Base-by-base conservation (phyloP, 30 jellyfish, hydroid and myxozoan genomes). In the Mastigias papua region DNA sequence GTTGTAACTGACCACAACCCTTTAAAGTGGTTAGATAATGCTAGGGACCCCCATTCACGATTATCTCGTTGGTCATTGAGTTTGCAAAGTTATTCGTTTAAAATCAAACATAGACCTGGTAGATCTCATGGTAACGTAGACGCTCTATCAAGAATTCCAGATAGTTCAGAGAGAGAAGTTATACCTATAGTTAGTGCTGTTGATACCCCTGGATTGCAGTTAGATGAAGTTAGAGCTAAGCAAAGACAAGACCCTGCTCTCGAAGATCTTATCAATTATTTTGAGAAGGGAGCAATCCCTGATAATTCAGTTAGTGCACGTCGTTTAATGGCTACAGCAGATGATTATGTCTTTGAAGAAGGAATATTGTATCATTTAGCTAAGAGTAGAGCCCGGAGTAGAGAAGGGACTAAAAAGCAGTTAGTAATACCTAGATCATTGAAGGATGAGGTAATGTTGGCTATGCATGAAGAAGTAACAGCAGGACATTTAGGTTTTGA, bases 31-130 rank as follows among this genome's bases (percentile, higher is more conserved):
- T 61, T 85, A 30, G 86, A 68, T 37, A 83, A 70, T 69, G 86
- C 93, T 70, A 49, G 93, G 79, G 87, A 83, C 34, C 86, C 94
- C 5, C 88, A 73, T 61, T 58, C 88, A 28, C 23, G 82, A 63
- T 76, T 54, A 11, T 85, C 88, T 61, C 94, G 89, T 26, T 85
- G 94, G 94, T 71, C 88, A 16, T 65, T 70, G 54, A 62, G 72
- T 25, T 80, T 48, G 62, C 50, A 67, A 31, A 69, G 75, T 69
- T 48, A 48, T 71, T 75, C 37, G 22, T 37, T 83, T 31, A 80
- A 25, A 7, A 37, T 49, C 15, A 78, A 85, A 54, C 88, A 74
- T 63, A 85, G 94, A 32, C 89, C 94, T 49, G 94, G 94, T 34
- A 62, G 37, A 27, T 73, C 73, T 49, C 78, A 78, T 66, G 65